Conservation (phyloP, 2,888 invertebrate species). For the Schizaphis graminum region DNA sequence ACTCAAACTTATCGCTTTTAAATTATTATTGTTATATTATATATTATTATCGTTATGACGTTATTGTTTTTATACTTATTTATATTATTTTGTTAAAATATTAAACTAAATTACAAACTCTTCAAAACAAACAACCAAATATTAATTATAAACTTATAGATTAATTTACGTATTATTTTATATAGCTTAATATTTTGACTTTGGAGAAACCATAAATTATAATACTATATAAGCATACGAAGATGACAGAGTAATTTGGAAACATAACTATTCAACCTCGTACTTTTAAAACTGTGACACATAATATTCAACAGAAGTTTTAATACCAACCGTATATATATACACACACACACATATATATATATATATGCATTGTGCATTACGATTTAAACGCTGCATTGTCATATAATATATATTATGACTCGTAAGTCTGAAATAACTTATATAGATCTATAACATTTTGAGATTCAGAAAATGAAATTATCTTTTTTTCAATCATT, state of each 20-base stretch:
- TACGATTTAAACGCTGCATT: too few species aligned
- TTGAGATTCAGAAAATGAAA: neutral
- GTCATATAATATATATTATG: too few species aligned
- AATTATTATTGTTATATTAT: neutral
- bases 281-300: neutral
- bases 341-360: neutral
- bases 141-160: neutral
- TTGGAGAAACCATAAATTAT: neutral
- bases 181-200: neutral
- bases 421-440: too few species aligned
- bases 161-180: neutral
- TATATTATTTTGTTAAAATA: neutral
- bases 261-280: neutral
- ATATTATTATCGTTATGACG: neutral
- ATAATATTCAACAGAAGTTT: conserved; percentile 11
- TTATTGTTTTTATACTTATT: neutral
- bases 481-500: neutral
- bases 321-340: neutral
- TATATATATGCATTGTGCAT: too few species aligned
- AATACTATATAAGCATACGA: neutral
- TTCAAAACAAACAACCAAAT: neutral
- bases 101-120: neutral
- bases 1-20: neutral
- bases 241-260: conserved; percentile 7
- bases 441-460: too few species aligned